Percentiles rank a stretch among this genome's conserved stretches.
phyloP scores from a whole-genome alignment of 2,888 invertebrate genomes.

The Callinectes sapidus region DNA sequence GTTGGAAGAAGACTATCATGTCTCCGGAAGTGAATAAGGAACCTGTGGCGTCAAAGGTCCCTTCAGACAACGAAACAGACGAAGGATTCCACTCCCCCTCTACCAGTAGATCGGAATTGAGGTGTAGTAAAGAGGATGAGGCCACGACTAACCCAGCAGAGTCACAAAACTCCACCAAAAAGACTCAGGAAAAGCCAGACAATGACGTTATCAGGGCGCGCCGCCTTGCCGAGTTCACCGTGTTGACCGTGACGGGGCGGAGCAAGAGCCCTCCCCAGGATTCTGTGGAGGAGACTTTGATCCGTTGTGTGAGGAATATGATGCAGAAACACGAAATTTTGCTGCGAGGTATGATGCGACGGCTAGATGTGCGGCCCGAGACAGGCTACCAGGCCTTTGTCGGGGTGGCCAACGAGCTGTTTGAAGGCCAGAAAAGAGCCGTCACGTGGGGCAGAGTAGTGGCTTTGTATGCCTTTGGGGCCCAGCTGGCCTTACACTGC shows the following conservation, averaged over 20 bases:
- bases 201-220: conserved; percentile 57
- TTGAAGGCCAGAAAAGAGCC: conserved; percentile 74
- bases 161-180: conserved; percentile 20
- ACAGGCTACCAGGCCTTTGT: conserved; percentile 72
- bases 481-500: conserved; percentile 72
- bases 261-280: conserved; percentile 73
- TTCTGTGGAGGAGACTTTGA: conserved; percentile 77
- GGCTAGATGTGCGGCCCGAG: conserved; percentile 77
- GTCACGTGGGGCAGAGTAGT: conserved; percentile 73
- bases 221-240: conserved; percentile 66
- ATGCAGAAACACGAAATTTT: conserved; percentile 77
- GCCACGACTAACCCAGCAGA: neutral
- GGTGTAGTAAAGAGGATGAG: conserved; percentile 27
- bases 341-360: conserved; percentile 77
- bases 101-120: neutral
- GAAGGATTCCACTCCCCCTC: conserved; percentile 61
- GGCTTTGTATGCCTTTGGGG: conserved; percentile 73
- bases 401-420: conserved; percentile 77
- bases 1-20: conserved; percentile 36
- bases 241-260: conserved; percentile 52
- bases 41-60: neutral
- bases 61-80: conserved; percentile 43
- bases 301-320: conserved; percentile 77
- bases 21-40: conserved; percentile 50
- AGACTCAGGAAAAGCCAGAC: conserved; percentile 27